phyloP scores from a whole-genome alignment of 2,888 invertebrate species.

The Eupithecia exiguata region DNA sequence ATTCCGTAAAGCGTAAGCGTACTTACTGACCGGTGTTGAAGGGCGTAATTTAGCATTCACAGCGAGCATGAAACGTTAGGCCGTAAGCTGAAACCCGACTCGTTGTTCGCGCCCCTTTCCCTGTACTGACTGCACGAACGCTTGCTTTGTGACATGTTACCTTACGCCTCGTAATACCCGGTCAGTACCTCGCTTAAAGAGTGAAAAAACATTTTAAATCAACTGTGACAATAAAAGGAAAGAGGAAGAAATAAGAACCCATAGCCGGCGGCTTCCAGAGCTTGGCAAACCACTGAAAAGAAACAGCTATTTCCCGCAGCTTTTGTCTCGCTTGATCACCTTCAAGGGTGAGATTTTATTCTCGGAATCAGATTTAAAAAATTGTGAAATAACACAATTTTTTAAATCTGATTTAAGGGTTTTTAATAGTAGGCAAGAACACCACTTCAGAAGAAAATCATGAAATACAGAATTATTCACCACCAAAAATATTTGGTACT shows the following conservation, averaged over 20 bases:
- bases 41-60: too few relatives aligned
- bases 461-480: neutral
- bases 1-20: too few relatives aligned
- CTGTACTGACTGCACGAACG: too few relatives aligned
- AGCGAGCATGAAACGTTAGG: too few relatives aligned
- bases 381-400: too few relatives aligned
- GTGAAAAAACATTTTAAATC: neutral
- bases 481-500: neutral
- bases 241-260: slow-evolving; percentile 1
- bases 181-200: too few relatives aligned
- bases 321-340: slow-evolving; percentile 3
- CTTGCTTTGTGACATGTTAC: too few relatives aligned
- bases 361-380: neutral
- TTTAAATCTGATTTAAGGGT: too few relatives aligned
- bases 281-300: neutral
- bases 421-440: neutral
- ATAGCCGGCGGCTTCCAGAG: neutral
- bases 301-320: neutral
- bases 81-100: too few relatives aligned
- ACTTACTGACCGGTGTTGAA: too few relatives aligned
- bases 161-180: too few relatives aligned
- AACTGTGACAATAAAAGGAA: neutral
- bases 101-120: too few relatives aligned
- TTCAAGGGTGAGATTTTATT: neutral
- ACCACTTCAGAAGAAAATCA: neutral